phyloP scores from a whole-genome alignment of 2,888 invertebrate genomes.

The Sarcophaga rosellei region DNA sequence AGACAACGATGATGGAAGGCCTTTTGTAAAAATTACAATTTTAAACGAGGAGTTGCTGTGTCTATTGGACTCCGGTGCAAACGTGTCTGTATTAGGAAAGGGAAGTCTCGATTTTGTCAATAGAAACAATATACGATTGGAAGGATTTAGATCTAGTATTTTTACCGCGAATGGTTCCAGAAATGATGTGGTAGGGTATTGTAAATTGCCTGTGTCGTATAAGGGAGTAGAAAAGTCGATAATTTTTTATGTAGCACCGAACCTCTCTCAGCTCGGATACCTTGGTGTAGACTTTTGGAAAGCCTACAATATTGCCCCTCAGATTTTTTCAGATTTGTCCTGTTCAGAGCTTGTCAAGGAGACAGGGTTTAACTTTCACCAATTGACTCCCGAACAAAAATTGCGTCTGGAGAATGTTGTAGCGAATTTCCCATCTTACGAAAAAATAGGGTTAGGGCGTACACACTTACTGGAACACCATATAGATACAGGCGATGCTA shows the following conservation, averaged over 20 bases:
- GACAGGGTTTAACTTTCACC: background rate
- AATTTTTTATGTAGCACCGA: too few species aligned
- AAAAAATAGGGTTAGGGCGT: background rate
- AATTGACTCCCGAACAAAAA: background rate
- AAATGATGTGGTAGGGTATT: too few species aligned
- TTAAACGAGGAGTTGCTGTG: background rate
- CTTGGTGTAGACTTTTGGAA: conserved; percentile 25
- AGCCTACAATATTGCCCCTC: background rate
- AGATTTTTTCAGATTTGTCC: background rate
- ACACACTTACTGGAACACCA: background rate
- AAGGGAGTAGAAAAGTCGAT: too few species aligned
- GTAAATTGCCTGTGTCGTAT: too few species aligned
- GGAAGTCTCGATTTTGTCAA: conserved; percentile 34
- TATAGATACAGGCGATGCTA: conserved; percentile 39
- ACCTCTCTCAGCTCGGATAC: background rate
- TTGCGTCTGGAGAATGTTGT: too few species aligned
- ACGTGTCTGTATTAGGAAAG: conserved; percentile 42
- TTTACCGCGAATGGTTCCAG: conserved; percentile 28
- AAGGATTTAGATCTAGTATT: conserved; percentile 14
- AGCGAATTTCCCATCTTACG: conserved; percentile 1
- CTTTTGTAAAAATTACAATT: conserved; percentile 29
- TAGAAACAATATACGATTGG: background rate
- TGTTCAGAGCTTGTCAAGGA: background rate
- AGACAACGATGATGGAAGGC: conserved; percentile 15
- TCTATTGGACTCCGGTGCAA: conserved; percentile 42